Conservation (phyloP, 2,888 invertebrate species). For the Cephus pulcher region DNA sequence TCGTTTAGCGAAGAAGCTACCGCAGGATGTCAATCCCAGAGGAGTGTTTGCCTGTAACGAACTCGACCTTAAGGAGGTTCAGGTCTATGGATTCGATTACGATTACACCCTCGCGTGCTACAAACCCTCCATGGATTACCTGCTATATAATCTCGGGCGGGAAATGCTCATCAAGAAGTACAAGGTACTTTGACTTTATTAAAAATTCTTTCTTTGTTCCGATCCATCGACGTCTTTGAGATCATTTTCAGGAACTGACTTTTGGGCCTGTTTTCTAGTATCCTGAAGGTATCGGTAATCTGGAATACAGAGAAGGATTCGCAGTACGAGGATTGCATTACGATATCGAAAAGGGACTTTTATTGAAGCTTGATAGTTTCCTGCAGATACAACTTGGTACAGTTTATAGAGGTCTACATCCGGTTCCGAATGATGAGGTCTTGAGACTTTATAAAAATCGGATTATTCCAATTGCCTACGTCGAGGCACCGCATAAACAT, state of each 20-base stretch:
- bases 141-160: constrained; percentile 91
- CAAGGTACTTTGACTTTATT: constrained; percentile 73
- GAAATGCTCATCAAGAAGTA: constrained; percentile 87
- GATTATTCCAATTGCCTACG: constrained; percentile 88
- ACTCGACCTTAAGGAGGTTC: constrained; percentile 88
- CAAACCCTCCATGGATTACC: constrained; percentile 86
- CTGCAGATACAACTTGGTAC: constrained; percentile 96
- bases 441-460: constrained; percentile 85
- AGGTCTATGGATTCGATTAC: constrained; percentile 98
- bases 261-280: constrained; percentile 74
- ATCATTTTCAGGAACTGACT: not conserved
- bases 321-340: constrained; percentile 98
- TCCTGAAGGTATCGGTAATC: constrained; percentile 82
- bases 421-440: constrained; percentile 87
- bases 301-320: constrained; percentile 93
- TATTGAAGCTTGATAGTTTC: constrained; percentile 95
- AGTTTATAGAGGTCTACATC: constrained; percentile 88
- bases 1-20: constrained; percentile 83
- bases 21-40: constrained; percentile 85
- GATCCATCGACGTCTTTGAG: not conserved
- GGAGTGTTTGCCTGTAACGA: constrained; percentile 98
- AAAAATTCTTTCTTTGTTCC: not conserved
- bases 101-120: constrained; percentile 98
- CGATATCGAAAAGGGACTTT: constrained; percentile 93
- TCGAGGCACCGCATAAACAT: constrained; percentile 81